Conservation (phyloP, 2,888 invertebrate species). For the Dorcus hopei region DNA sequence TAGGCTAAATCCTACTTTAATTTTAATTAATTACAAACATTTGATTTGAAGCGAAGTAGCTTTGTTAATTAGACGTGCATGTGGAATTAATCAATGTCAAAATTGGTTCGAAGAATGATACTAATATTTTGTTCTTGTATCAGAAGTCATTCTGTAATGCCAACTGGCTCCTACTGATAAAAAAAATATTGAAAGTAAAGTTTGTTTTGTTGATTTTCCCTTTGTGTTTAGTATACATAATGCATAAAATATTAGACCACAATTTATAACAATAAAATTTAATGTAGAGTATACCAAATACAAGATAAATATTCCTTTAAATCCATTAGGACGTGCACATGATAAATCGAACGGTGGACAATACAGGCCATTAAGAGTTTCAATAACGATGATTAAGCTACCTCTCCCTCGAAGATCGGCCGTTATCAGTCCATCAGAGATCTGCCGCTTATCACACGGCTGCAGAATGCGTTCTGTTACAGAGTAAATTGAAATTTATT, state of each 20-base stretch:
- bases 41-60: too few relatives aligned
- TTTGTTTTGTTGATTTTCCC: too few relatives aligned
- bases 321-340: slow-evolving; percentile 42
- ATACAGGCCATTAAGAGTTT: slow-evolving; percentile 48
- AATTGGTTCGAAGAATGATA: too few relatives aligned
- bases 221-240: too few relatives aligned
- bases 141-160: too few relatives aligned
- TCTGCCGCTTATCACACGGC: slow-evolving; percentile 15
- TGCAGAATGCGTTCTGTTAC: slow-evolving; percentile 6
- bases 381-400: slow-evolving; percentile 51
- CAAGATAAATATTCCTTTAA: slow-evolving; percentile 28
- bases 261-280: background rate
- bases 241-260: background rate
- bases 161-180: too few relatives aligned
- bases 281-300: slow-evolving; percentile 5
- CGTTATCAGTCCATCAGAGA: slow-evolving; percentile 40
- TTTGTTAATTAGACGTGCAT: too few relatives aligned
- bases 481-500: slow-evolving; percentile 18
- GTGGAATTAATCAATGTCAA: too few relatives aligned
- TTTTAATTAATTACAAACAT: too few relatives aligned
- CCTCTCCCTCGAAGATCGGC: slow-evolving; percentile 43
- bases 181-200: too few relatives aligned
- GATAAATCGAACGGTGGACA: slow-evolving; percentile 48
- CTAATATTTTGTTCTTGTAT: too few relatives aligned
- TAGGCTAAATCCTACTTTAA: too few relatives aligned